phyloP scores from a whole-genome alignment of 2,797 vertebrate species.

The Miichthys miiuy region DNA sequence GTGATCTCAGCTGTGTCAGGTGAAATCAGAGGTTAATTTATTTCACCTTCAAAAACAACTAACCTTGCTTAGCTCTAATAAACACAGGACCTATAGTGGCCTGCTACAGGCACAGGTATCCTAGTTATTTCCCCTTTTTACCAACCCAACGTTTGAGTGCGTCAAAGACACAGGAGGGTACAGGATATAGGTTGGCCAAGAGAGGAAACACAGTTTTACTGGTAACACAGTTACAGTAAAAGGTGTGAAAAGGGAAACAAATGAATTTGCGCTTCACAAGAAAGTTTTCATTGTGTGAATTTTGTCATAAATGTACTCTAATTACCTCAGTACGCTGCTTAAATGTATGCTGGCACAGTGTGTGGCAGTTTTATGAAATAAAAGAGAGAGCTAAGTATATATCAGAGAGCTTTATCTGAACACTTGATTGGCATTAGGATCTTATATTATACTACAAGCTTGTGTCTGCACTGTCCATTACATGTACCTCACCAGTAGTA shows the following conservation, averaged over 20 bases:
- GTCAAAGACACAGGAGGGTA: slow-evolving; percentile 14
- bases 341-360: not conserved
- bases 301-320: not conserved
- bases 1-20: not conserved
- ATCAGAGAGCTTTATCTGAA: not conserved
- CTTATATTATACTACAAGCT: not conserved
- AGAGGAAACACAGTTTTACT: slow-evolving; percentile 23
- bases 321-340: too few species aligned
- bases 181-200: slow-evolving; percentile 13
- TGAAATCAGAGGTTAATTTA: not conserved
- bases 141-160: not conserved
- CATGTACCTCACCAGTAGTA: too few species aligned
- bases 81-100: not conserved
- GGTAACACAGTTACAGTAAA: slow-evolving; percentile 4
- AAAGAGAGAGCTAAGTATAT: not conserved
- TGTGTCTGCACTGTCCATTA: not conserved
- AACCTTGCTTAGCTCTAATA: not conserved
- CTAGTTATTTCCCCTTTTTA: not conserved
- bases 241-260: not conserved
- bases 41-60: slow-evolving; percentile 7
- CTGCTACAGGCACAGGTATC: not conserved
- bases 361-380: not conserved
- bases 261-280: too few species aligned
- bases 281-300: too few species aligned
- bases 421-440: not conserved